Conservation (phyloP, 2,888 invertebrate genomes). For the Galeopsomyia nigrocyanea region DNA sequence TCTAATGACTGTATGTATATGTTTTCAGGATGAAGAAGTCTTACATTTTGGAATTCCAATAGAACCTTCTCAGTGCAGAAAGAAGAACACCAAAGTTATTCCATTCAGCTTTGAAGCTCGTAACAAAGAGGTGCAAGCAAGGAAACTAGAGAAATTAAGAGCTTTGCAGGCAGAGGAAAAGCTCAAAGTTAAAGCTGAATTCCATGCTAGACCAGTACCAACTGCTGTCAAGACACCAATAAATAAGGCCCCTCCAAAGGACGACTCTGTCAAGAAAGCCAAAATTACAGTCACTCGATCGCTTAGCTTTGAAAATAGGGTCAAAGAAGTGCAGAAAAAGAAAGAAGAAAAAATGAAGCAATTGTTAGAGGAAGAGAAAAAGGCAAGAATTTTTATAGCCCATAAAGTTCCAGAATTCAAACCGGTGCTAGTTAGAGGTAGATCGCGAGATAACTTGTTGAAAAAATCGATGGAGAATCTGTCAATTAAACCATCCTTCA, state of each 20-base stretch:
- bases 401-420: conserved; percentile 75
- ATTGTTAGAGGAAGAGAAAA: conserved; percentile 73
- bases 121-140: conserved; percentile 64
- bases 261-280: conserved; percentile 34
- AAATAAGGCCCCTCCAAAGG: conserved; percentile 22
- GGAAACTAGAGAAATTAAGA: conserved; percentile 68
- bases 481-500: conserved; percentile 16
- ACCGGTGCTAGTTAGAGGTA: conserved; percentile 65
- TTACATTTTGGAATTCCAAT: conserved; percentile 59
- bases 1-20: conserved; percentile 7
- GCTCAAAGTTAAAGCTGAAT: conserved; percentile 61
- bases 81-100: conserved; percentile 50
- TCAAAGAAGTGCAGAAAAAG: conserved; percentile 72
- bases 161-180: conserved; percentile 52
- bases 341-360: conserved; percentile 76
- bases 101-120: conserved; percentile 71
- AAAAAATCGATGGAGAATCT: conserved; percentile 49
- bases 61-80: conserved; percentile 42
- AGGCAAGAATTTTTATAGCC: conserved; percentile 78
- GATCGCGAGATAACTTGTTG: conserved; percentile 57
- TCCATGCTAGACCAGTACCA: conserved; percentile 77
- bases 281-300: conserved; percentile 47
- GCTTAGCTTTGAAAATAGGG: conserved; percentile 76
- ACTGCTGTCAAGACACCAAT: conserved; percentile 56
- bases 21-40: conserved; percentile 54